Percentiles rank a stretch among this genome's conserved stretches.
phyloP scores from a whole-genome alignment of 2,888 invertebrate genomes.

The Frankliniella fusca region DNA sequence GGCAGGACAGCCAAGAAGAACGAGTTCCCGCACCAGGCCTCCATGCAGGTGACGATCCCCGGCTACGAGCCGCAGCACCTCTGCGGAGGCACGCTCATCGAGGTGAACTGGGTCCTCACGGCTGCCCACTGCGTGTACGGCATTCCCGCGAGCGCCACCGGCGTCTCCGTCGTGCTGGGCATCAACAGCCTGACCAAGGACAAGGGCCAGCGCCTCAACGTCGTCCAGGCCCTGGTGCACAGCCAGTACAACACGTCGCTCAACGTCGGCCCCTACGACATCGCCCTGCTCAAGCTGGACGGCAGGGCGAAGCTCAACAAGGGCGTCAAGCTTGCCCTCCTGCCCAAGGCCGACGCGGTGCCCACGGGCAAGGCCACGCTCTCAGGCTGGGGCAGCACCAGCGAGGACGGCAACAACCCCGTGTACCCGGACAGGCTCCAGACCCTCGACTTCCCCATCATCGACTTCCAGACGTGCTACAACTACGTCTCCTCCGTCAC shows the following conservation, averaged over 20 bases:
- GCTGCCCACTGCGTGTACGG: neutral
- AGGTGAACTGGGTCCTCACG: neutral
- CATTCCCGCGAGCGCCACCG: neutral
- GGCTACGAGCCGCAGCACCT: neutral
- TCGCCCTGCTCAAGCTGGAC: constrained; percentile 50
- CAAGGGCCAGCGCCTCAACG: neutral
- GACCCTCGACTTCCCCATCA: constrained; percentile 28
- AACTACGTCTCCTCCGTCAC: constrained; percentile 13
- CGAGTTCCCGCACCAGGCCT: neutral
- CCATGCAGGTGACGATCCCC: neutral
- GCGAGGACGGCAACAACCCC: constrained; percentile 40
- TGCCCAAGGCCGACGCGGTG: constrained; percentile 42
- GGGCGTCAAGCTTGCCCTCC: constrained; percentile 44
- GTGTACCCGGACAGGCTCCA: constrained; percentile 50
- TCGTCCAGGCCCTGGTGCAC: neutral
- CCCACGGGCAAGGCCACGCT: constrained; percentile 42
- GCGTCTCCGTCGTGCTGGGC: neutral
- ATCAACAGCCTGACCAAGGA: neutral
- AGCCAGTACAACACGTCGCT: neutral
- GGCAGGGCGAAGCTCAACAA: constrained; percentile 43
- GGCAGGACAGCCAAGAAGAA: neutral
- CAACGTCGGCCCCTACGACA: constrained; percentile 49
- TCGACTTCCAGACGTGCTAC: neutral
- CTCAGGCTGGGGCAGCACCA: constrained; percentile 51
- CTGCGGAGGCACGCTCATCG: neutral